Conservation (phyloP, 2,113 vertebrate genomes). For the Eudyptes chrysolophus region DNA sequence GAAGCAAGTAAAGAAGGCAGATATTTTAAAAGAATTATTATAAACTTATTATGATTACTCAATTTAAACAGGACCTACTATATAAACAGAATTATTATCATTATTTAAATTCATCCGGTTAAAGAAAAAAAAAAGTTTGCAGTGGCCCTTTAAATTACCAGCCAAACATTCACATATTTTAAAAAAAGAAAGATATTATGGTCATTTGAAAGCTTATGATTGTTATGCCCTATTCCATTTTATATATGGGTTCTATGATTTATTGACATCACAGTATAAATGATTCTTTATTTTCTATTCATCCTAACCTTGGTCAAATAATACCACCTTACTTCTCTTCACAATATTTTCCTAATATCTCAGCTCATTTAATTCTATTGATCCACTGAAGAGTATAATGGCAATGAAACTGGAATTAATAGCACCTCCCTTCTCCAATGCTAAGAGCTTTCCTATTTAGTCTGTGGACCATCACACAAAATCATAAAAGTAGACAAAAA, state of each 20-base stretch:
- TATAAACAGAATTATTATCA: not conserved
- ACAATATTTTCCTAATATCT: constrained; percentile 83
- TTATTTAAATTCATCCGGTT: not conserved
- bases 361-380: constrained; percentile 82
- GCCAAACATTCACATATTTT: not conserved
- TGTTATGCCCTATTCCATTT: constrained; percentile 56
- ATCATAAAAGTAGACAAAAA: constrained; percentile 77
- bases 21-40: not conserved
- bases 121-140: not conserved
- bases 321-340: constrained; percentile 74
- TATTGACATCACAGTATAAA: constrained; percentile 70
- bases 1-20: not conserved
- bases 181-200: not conserved
- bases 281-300: constrained; percentile 76
- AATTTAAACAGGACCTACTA: not conserved
- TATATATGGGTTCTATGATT: constrained; percentile 65
- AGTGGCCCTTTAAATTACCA: not conserved
- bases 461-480: constrained; percentile 74
- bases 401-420: constrained; percentile 76
- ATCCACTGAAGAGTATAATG: constrained; percentile 79
- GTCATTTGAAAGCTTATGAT: constrained; percentile 41
- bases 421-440: constrained; percentile 68
- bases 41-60: not conserved
- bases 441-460: constrained; percentile 75
- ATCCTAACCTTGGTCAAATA: constrained; percentile 75